A percentile compares a stretch with the other conserved stretches of the same genome.
Evolutionary conservation across 64 coral and sea anemone species (phyloP).

Genomic region (Montipora sp.): DNA sequence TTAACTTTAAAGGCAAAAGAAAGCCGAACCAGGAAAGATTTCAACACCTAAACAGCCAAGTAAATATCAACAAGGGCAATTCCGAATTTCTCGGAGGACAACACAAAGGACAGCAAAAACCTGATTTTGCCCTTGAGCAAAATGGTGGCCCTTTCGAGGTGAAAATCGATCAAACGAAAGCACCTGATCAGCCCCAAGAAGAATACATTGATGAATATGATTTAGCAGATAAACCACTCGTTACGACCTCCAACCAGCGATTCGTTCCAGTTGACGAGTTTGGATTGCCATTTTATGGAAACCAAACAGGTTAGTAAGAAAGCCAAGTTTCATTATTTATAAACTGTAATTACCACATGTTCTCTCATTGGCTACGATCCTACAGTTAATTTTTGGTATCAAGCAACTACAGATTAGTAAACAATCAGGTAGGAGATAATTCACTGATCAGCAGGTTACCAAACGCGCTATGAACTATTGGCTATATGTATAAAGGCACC

Average conservation of each 20-base stretch:
- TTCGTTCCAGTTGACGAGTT: constrained; percentile 43
- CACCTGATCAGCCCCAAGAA: background rate
- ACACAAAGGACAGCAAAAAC: background rate
- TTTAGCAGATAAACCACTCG: background rate
- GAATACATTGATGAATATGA: background rate
- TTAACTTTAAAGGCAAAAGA: background rate
- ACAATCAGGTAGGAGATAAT: too few relatives aligned
- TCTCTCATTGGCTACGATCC: too few relatives aligned
- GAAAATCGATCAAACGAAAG: background rate
- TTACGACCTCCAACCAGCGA: background rate
- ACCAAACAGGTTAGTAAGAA: constrained; percentile 16
- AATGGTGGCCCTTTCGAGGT: background rate
- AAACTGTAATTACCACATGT: too few relatives aligned
- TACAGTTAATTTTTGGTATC: too few relatives aligned
- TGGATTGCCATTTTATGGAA: constrained; percentile 37
- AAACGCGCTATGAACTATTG: too few relatives aligned
- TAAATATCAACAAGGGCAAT: background rate
- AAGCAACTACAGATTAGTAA: too few relatives aligned
- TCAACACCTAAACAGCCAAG: background rate
- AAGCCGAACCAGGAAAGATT: background rate
- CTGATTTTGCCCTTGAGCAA: background rate
- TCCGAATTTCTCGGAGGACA: background rate
- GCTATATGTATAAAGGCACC: too few relatives aligned
- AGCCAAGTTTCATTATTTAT: background rate
- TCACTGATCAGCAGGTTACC: too few relatives aligned